phyloP scores from a whole-genome alignment of 2,888 invertebrate genomes.

The Agrotis ipsilon region DNA sequence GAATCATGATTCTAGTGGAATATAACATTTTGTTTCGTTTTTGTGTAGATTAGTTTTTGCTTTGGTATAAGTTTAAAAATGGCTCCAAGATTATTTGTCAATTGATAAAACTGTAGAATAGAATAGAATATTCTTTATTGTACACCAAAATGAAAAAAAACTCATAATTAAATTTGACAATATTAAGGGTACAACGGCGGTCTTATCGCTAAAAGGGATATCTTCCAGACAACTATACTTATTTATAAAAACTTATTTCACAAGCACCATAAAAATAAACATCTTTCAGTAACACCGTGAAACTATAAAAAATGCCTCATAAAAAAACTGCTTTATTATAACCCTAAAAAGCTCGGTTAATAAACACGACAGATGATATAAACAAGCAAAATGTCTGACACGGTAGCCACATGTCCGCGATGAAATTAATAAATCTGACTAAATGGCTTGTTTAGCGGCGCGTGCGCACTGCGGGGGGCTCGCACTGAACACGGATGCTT shows the following conservation, averaged over 20 bases:
- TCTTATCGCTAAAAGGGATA: no score
- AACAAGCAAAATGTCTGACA: conserved; percentile 83
- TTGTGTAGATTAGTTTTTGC: no score
- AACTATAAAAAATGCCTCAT: conserved; percentile 18
- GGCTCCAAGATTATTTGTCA: no score
- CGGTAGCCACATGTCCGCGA: conserved; percentile 75
- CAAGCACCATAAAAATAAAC: conserved; percentile 10
- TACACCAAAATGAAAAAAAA: no score
- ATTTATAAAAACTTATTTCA: no score
- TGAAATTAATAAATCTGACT: conserved; percentile 83
- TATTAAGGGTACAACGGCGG: no score
- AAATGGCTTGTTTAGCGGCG: conserved; percentile 82
- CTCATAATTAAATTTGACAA: no score
- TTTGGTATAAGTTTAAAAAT: no score
- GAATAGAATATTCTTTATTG: no score
- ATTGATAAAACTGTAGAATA: no score
- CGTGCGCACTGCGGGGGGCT: conserved; percentile 83
- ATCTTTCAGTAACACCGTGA: conserved; percentile 3
- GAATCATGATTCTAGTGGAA: neutral
- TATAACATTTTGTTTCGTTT: neutral
- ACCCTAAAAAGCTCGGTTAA: conserved; percentile 59
- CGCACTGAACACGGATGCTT: conserved; percentile 43
- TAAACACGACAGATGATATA: conserved; percentile 82
- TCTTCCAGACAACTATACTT: no score
- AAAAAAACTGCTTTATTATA: conserved; percentile 48